Percentiles rank a stretch among this genome's conserved stretches.
Conservation (phyloP, 2,113 vertebrate genomes). For the Manacus vitellinus region DNA sequence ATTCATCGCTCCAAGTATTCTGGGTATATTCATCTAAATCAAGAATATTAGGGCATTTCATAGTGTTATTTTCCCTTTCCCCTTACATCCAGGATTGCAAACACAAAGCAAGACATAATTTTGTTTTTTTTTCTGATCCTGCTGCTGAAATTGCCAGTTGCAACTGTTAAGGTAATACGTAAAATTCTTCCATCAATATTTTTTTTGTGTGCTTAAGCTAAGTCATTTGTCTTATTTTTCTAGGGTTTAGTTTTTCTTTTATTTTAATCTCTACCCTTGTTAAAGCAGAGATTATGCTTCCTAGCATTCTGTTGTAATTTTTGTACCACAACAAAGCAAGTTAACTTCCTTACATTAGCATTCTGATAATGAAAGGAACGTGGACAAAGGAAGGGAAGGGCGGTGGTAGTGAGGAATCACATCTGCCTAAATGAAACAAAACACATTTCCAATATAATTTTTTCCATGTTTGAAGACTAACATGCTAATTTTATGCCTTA, state of each 20-base stretch:
- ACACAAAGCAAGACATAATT: not conserved
- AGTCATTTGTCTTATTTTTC: not conserved
- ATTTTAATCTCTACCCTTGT: not conserved
- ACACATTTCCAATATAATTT: not conserved
- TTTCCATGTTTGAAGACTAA: not conserved
- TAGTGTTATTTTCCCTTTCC: not conserved
- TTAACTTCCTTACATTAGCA: not conserved
- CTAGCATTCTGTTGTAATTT: not conserved
- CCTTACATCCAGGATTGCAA: not conserved
- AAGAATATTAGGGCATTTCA: not conserved
- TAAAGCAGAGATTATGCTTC: not conserved
- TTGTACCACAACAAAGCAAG: not conserved
- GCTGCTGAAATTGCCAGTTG: not conserved
- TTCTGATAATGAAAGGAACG: not conserved
- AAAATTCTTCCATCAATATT: not conserved
- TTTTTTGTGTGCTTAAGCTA: not conserved
- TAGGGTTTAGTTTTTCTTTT: not conserved
- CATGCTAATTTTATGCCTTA: not conserved
- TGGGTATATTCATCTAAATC: not conserved
- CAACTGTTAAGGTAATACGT: not conserved
- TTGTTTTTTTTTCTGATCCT: not conserved
- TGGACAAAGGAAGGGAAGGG: not conserved
- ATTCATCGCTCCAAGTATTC: conserved; percentile 2
- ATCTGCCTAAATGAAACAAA: not conserved
- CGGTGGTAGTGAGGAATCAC: accelerated